These are phyloP conservation scores for Scaptomyza tumidula DNA, from an alignment of 2,888 invertebrate species.

Conservation along the genomic window DNA sequence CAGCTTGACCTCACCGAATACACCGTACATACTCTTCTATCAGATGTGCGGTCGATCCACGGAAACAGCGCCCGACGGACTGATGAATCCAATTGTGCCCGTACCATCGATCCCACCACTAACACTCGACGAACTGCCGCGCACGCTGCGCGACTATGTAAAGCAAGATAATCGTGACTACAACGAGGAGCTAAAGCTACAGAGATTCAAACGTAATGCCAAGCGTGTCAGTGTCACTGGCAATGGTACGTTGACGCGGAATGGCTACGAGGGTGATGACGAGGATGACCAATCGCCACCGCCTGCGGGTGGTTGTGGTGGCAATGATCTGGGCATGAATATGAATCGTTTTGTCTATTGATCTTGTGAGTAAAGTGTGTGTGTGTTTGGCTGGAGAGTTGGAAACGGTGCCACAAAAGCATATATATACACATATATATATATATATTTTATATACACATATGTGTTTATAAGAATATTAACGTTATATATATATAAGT, in stretches of 20 bases:
- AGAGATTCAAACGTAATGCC: constrained; percentile 71
- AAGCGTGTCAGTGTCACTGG: constrained; percentile 35
- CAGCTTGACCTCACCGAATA: constrained; percentile 88
- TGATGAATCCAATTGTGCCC: constrained; percentile 74
- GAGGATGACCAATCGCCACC: constrained; percentile 83
- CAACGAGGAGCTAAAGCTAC: constrained; percentile 76
- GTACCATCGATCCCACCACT: constrained; percentile 77
- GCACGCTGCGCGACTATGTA: constrained; percentile 81
- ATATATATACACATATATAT: constrained; percentile 12
- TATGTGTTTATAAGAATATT: neutral
- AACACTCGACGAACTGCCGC: constrained; percentile 82
- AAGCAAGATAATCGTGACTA: constrained; percentile 82
- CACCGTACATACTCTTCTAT: constrained; percentile 94
- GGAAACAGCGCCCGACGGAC: constrained; percentile 61
- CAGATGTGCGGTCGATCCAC: constrained; percentile 84
- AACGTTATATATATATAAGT: constrained; percentile 24
- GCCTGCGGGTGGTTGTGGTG: constrained; percentile 82
- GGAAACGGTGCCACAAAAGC: constrained; percentile 4
- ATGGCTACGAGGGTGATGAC: constrained; percentile 70
- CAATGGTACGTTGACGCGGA: constrained; percentile 44
- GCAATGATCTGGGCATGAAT: constrained; percentile 81
- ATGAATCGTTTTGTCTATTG: constrained; percentile 83
- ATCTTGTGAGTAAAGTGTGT: constrained; percentile 43
- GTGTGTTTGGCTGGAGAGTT: constrained; percentile 12
- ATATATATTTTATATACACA: constrained; percentile 9